These are phyloP conservation scores for Rhimphoctona megacephalus DNA, from an alignment of 2,888 invertebrate species.

Conservation along the genomic window DNA sequence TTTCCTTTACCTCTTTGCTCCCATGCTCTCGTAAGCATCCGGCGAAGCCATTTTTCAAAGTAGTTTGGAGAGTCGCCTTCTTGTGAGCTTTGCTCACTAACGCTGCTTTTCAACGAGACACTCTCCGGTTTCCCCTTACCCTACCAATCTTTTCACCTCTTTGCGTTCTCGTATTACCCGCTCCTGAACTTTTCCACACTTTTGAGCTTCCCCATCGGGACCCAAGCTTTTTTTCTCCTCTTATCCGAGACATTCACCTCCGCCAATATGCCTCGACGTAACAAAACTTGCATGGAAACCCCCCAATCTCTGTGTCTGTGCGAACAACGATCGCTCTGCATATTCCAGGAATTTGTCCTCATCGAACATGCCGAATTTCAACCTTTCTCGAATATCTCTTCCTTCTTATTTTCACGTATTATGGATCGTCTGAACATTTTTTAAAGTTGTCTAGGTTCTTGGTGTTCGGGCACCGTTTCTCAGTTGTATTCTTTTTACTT, in stretches of 20 bases:
- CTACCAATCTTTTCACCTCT: constrained; percentile 48
- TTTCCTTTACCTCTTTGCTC: background rate
- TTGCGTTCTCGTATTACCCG: constrained; percentile 35
- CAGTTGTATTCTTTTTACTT: background rate
- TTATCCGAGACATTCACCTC: constrained; percentile 2
- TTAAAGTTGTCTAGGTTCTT: background rate
- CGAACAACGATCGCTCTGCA: background rate
- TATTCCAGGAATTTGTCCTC: constrained; percentile 13
- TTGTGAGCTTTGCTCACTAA: constrained; percentile 7
- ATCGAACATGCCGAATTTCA: background rate
- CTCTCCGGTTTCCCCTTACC: constrained; percentile 18
- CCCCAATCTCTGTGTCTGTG: background rate
- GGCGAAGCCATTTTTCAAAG: constrained; percentile 61
- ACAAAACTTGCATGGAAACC: background rate
- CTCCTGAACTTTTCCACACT: constrained; percentile 2
- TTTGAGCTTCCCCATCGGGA: constrained; percentile 13
- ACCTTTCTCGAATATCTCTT: background rate
- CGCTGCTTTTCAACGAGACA: constrained; percentile 54
- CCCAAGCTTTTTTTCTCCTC: background rate
- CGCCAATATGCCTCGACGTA: constrained; percentile 16
- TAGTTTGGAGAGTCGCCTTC: constrained; percentile 42
- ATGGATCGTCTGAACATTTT: background rate
- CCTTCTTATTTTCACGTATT: background rate
- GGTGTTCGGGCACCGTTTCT: background rate
- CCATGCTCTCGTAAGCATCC: constrained; percentile 22